These are phyloP conservation scores for Polyodon spathula DNA, from an alignment of 2,113 vertebrate species.

Conservation along the genomic window DNA sequence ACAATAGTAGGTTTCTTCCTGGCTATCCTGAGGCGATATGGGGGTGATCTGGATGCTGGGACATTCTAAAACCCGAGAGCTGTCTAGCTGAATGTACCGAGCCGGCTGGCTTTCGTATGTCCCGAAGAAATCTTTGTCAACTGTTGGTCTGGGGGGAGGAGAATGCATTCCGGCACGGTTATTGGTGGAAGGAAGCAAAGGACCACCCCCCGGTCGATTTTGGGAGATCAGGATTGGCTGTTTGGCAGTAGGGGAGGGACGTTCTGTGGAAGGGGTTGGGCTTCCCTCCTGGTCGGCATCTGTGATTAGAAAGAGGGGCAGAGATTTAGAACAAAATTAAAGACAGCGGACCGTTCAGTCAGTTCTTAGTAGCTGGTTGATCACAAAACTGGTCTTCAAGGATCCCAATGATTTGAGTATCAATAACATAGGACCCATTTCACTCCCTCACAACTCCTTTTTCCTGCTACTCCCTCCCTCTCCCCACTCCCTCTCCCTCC, in stretches of 20 bases:
- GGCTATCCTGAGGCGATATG: conserved; percentile 71
- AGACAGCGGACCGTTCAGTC: no score
- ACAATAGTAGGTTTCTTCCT: conserved; percentile 7
- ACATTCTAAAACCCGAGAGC: conserved; percentile 74
- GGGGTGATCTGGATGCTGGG: conserved; percentile 90
- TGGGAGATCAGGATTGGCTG: conserved; percentile 57
- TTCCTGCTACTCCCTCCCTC: no score
- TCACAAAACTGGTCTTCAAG: no score
- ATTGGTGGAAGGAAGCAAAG: conserved; percentile 26
- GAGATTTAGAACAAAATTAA: not conserved
- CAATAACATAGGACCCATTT: no score
- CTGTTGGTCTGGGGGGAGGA: conserved; percentile 70
- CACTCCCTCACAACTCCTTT: no score
- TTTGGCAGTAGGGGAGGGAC: conserved; percentile 30
- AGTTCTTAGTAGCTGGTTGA: no score
- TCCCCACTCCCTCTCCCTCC: no score
- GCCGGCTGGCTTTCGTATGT: conserved; percentile 81
- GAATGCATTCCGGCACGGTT: conserved; percentile 82
- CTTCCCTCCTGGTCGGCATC: conserved; percentile 43
- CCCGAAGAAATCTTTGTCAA: conserved; percentile 63
- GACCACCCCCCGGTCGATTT: conserved; percentile 17
- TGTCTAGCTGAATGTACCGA: conserved; percentile 65
- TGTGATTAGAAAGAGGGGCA: conserved; percentile 21
- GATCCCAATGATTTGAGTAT: no score
- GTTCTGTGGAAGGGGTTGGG: conserved; percentile 36